phyloP scores from a whole-genome alignment of 2,888 invertebrate genomes.

The Cheilosia vulpina region DNA sequence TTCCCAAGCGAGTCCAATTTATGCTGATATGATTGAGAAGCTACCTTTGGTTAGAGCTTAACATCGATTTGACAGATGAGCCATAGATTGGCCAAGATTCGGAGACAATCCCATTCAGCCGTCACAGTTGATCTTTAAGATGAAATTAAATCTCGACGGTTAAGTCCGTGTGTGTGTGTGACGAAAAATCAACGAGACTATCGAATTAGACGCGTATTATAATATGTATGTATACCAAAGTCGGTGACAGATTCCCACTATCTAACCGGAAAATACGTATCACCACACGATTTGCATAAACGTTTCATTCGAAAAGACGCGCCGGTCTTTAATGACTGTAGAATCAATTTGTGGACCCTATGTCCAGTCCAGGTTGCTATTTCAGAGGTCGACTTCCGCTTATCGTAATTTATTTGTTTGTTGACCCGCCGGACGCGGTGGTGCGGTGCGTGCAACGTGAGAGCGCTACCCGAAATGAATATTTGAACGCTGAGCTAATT shows the following conservation, averaged over 20 bases:
- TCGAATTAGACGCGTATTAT: neutral
- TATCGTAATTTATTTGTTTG: conserved; percentile 64
- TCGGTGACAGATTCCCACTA: conserved; percentile 68
- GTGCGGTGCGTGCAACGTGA: neutral
- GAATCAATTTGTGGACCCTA: conserved; percentile 42
- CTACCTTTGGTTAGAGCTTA: conserved; percentile 54
- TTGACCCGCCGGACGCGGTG: conserved; percentile 20
- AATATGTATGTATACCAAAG: neutral
- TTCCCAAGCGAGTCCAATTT: conserved; percentile 74
- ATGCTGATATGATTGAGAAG: conserved; percentile 74
- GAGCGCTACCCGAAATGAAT: conserved; percentile 57
- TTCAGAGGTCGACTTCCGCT: conserved; percentile 63
- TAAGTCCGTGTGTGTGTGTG: conserved; percentile 24
- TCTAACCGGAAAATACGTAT: conserved; percentile 74
- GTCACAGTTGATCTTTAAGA: conserved; percentile 72
- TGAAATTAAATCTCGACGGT: conserved; percentile 57
- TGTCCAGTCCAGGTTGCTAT: neutral
- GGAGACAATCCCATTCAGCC: conserved; percentile 61
- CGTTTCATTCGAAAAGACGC: conserved; percentile 38
- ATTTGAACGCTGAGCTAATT: conserved; percentile 59
- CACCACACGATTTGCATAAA: conserved; percentile 73
- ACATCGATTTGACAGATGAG: conserved; percentile 66
- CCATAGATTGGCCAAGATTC: conserved; percentile 56
- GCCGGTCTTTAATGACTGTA: conserved; percentile 4
- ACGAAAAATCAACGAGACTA: conserved; percentile 5